Conservation (phyloP, 2,888 invertebrate species). For the Nemurella pictetii region DNA sequence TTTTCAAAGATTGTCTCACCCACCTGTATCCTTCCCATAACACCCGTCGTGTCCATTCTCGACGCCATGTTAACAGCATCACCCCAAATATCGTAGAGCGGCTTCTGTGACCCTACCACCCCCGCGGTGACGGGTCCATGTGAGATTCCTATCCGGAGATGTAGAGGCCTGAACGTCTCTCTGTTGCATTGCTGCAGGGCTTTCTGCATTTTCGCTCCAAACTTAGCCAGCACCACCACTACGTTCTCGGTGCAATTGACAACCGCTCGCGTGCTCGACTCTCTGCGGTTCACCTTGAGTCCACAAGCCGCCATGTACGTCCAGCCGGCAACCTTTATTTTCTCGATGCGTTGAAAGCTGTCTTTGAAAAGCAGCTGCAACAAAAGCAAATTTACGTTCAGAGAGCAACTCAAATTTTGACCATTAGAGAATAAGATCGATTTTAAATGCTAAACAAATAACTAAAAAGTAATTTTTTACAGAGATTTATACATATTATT, state of each 20-base stretch:
- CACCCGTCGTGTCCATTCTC: slow-evolving; percentile 91
- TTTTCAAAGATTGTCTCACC: not conserved
- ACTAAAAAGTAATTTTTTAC: too few relatives aligned
- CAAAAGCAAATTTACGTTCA: slow-evolving; percentile 10
- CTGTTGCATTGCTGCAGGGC: slow-evolving; percentile 63
- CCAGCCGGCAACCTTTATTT: slow-evolving; percentile 95
- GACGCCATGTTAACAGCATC: slow-evolving; percentile 96
- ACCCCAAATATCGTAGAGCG: slow-evolving; percentile 96
- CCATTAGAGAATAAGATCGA: too few relatives aligned
- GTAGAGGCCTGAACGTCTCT: slow-evolving; percentile 63
- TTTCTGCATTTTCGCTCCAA: slow-evolving; percentile 73
- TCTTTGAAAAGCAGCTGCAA: slow-evolving; percentile 66
- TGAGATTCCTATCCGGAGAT: slow-evolving; percentile 83
- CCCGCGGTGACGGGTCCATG: slow-evolving; percentile 92
- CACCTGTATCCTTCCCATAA: slow-evolving; percentile 77
- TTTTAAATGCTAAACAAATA: slow-evolving; percentile 42
- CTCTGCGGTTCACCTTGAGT: slow-evolving; percentile 71
- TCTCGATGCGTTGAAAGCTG: slow-evolving; percentile 75
- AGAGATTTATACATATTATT: too few relatives aligned
- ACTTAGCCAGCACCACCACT: slow-evolving; percentile 66
- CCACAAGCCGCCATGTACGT: slow-evolving; percentile 98
- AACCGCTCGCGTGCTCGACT: slow-evolving; percentile 52
- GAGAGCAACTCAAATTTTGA: slow-evolving; percentile 1
- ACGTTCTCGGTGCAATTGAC: slow-evolving; percentile 49
- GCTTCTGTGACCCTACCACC: slow-evolving; percentile 91